These are phyloP conservation scores for Cydia splendana DNA, from an alignment of 1,140 invertebrate species.

Conservation along the genomic window DNA sequence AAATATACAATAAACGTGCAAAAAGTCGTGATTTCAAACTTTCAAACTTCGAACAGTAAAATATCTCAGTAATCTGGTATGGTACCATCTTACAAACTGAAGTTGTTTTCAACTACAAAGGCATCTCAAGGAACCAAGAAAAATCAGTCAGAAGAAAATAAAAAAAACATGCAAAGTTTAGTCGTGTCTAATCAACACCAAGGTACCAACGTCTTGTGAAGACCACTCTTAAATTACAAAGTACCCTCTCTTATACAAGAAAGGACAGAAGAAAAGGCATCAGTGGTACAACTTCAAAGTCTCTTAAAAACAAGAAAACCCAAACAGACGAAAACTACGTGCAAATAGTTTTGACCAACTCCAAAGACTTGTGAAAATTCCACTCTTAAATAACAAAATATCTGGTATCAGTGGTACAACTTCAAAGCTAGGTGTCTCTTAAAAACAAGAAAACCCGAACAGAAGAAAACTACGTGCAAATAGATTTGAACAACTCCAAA, in stretches of 20 bases:
- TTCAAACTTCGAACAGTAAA: too few relatives aligned
- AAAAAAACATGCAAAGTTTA: neutral
- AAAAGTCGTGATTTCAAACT: too few relatives aligned
- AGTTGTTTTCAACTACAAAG: too few relatives aligned
- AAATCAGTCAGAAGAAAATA: neutral
- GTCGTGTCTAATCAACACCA: neutral
- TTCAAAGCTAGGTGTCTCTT: too few relatives aligned
- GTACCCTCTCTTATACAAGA: neutral
- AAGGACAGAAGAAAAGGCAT: too few relatives aligned
- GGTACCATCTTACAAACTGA: too few relatives aligned
- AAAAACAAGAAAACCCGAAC: too few relatives aligned
- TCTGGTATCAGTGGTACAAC: neutral
- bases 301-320: too few relatives aligned
- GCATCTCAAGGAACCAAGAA: neutral
- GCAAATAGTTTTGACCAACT: too few relatives aligned
- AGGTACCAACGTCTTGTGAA: neutral
- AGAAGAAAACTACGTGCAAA: neutral
- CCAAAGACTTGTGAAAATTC: neutral
- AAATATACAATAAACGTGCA: neutral
- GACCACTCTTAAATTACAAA: neutral
- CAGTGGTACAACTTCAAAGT: too few relatives aligned
- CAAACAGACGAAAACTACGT: too few relatives aligned
- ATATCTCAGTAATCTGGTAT: too few relatives aligned
- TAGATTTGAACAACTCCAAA: neutral
- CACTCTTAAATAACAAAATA: constrained; percentile 2